Evolutionary conservation across 2,888 invertebrate species (phyloP), one percentile per base, ranked within the genome.

Genomic region (Apodemia hepburni): DNA sequence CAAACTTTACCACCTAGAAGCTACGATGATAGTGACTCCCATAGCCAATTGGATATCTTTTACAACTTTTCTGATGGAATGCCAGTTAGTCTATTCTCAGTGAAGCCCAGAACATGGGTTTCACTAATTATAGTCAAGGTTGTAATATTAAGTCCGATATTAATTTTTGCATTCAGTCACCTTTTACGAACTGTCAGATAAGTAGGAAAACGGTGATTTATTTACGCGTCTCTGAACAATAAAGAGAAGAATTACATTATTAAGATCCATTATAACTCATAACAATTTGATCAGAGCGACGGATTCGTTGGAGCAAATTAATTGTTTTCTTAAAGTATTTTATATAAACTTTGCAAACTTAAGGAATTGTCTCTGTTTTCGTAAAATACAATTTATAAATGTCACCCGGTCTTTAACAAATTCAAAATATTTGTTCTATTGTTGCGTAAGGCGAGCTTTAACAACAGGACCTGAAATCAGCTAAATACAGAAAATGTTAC

Each of bases 381-480:
- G 45, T 58, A 22, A 54, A 54, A 54, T 54, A 54, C 47, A 61
- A 61, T 61, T 61, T 58, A 61, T 61, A 61, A 61, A 61, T 58
- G 61, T 61, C 54, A 54, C 12, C 27, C 58, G 58, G 61, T 58
- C 61, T 61, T 58, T 61, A 80, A 76, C 77, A 79, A 79, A 79
- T 75, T 78, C 73, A 72, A 80, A 80, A 81, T 81, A 80, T 80
- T 79, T 79, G 71, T 73, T 70, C 80, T 76, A 80, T 84, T 83
- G 82, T 84, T 81, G 70, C 73, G 72, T 71, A 15, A 76, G 79
- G 80, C 78, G 80, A 79, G 81, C 82, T 81, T 84, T 79, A 82
- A 81, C 77, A 76, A 77, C 70, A 76, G 73, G 76, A 73, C 77
- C 81, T 85, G 84, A 85, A 87, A 88, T 87, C 84, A 87, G 82